These are phyloP conservation scores for Sebastes trivittatus DNA, from an alignment of 2,797 vertebrate species.

Conservation along the genomic window DNA sequence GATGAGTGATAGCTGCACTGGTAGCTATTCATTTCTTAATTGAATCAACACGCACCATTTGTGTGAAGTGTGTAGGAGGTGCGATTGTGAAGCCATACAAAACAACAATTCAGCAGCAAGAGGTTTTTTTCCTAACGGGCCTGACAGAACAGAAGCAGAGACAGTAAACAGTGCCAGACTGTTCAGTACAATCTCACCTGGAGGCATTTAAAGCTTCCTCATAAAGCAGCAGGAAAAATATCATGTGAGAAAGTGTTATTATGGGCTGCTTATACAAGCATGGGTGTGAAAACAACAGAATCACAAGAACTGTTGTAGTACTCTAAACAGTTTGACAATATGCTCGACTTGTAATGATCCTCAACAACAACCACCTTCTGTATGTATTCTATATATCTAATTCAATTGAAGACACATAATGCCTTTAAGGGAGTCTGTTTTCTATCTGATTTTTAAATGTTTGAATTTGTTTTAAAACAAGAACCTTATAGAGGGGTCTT, in stretches of 20 bases:
- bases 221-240: not conserved
- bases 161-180: not conserved
- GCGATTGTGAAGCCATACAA: conserved; percentile 36
- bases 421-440: not conserved
- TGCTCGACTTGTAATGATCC: not conserved
- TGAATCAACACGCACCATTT: conserved; percentile 18
- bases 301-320: not conserved
- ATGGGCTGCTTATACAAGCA: not conserved
- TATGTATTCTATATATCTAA: not conserved
- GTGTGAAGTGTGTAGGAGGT: conserved; percentile 56
- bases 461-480: not conserved
- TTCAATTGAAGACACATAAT: not conserved
- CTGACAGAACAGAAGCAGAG: conserved; percentile 18
- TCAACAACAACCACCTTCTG: not conserved
- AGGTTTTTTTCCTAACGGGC: not conserved
- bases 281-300: conserved; percentile 16
- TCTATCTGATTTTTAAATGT: not conserved
- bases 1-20: not conserved
- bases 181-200: conserved; percentile 16
- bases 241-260: not conserved
- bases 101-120: conserved; percentile 3
- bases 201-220: conserved; percentile 24
- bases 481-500: not conserved
- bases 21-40: conserved; percentile 28
- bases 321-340: conserved; percentile 3